These are phyloP conservation scores for Scomber colias DNA, from an alignment of 2,113 vertebrate species.

Conservation along the genomic window DNA sequence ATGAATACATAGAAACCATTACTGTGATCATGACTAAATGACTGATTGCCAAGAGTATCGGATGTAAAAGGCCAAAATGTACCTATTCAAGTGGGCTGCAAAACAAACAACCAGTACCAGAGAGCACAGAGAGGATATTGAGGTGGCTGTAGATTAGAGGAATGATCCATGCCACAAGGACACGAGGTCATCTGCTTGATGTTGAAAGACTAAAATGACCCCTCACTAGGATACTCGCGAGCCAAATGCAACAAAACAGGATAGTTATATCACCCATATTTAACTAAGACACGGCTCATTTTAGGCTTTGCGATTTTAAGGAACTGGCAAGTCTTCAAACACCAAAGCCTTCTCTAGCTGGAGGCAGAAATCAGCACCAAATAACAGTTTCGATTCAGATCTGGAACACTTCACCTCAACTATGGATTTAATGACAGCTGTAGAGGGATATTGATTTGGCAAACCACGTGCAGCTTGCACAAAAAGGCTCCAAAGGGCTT, in stretches of 20 bases:
- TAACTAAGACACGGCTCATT: slow-evolving; percentile 5
- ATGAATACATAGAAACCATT: slow-evolving; percentile 8
- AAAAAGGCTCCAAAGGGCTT: slow-evolving; percentile 28
- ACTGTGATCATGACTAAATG: neutral
- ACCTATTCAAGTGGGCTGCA: neutral
- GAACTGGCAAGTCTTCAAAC: slow-evolving; percentile 18
- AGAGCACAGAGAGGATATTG: neutral
- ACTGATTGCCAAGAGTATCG: neutral
- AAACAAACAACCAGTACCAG: slow-evolving; percentile 19
- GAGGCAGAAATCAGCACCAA: neutral
- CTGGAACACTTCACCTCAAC: neutral
- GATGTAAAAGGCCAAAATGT: slow-evolving; percentile 7
- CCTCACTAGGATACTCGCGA: neutral
- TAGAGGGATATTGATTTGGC: slow-evolving; percentile 35
- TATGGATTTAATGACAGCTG: slow-evolving; percentile 23
- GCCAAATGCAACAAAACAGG: slow-evolving; percentile 10
- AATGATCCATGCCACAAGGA: neutral
- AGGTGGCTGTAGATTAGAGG: neutral
- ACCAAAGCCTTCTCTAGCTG: neutral
- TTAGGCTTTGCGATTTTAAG: neutral
- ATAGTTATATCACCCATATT: slow-evolving; percentile 1
- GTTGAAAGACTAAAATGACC: slow-evolving; percentile 31
- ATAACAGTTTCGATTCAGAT: neutral
- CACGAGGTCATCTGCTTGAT: slow-evolving; percentile 11
- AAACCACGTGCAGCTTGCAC: slow-evolving; percentile 12